Conservation (phyloP, 1,140 invertebrate genomes). For the Hormaphis cornu region DNA sequence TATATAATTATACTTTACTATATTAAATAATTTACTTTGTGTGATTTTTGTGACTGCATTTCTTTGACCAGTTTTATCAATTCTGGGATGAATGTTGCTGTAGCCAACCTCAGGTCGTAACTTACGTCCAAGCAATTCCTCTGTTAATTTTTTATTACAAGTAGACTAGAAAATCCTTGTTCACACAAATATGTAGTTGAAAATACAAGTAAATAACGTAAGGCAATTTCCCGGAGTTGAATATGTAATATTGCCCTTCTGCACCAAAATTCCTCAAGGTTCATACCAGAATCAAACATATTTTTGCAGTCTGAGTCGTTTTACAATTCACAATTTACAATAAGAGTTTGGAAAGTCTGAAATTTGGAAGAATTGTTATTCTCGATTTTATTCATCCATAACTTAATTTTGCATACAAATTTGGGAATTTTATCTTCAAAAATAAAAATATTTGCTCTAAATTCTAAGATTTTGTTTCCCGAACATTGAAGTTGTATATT, state of each 20-base stretch:
- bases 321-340: neutral
- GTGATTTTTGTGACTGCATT: no score
- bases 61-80: neutral
- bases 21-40: neutral
- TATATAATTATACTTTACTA: conserved; percentile 1
- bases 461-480: conserved; percentile 33
- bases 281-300: neutral
- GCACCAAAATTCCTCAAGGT: neutral
- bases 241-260: neutral
- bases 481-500: conserved; percentile 33
- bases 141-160: neutral
- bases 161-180: no score
- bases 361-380: conserved; percentile 5
- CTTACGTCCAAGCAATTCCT: neutral
- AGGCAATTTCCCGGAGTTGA: neutral
- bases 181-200: neutral
- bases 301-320: neutral
- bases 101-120: neutral
- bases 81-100: neutral
- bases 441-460: conserved; percentile 35
- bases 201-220: neutral
- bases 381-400: conserved; percentile 11
- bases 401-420: conserved; percentile 34
- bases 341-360: conserved; percentile 4
- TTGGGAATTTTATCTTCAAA: conserved; percentile 14